These are phyloP conservation scores for Hermodice carunculata DNA, from an alignment of 2,888 invertebrate species.

Conservation along the genomic window DNA sequence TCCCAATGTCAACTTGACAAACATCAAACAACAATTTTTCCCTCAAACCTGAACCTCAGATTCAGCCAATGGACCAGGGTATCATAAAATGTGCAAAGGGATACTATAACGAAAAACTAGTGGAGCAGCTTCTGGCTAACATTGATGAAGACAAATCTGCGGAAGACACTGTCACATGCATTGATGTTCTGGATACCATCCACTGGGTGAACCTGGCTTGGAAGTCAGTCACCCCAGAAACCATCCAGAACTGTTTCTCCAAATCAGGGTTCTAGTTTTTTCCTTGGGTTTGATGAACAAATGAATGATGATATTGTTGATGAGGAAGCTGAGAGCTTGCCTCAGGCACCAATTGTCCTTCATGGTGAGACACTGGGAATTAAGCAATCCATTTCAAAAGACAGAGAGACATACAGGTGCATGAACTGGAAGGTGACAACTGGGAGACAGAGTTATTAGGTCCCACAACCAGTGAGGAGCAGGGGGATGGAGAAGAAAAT, in stretches of 20 bases:
- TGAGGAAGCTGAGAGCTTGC: too few species aligned
- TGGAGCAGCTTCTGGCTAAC: neutral
- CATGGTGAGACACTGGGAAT: too few species aligned
- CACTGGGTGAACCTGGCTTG: neutral
- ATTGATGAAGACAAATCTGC: neutral
- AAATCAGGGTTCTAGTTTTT: conserved; percentile 1
- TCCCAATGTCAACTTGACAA: neutral
- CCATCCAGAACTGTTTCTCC: neutral
- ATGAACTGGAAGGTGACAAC: too few species aligned
- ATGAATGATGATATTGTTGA: too few species aligned
- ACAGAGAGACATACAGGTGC: too few species aligned
- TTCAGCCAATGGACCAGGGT: conserved; percentile 2
- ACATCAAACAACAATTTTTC: neutral
- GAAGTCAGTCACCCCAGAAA: neutral
- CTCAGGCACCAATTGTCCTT: too few species aligned
- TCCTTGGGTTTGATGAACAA: too few species aligned
- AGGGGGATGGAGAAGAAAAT: too few species aligned
- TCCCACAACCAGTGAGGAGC: too few species aligned
- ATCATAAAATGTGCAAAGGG: neutral
- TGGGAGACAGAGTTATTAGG: too few species aligned
- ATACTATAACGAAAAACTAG: neutral
- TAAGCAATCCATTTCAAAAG: too few species aligned
- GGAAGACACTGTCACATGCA: neutral
- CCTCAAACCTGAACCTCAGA: neutral
- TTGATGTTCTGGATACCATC: neutral